Conservation (phyloP, 2,888 invertebrate genomes). For the Cantharis nigra region DNA sequence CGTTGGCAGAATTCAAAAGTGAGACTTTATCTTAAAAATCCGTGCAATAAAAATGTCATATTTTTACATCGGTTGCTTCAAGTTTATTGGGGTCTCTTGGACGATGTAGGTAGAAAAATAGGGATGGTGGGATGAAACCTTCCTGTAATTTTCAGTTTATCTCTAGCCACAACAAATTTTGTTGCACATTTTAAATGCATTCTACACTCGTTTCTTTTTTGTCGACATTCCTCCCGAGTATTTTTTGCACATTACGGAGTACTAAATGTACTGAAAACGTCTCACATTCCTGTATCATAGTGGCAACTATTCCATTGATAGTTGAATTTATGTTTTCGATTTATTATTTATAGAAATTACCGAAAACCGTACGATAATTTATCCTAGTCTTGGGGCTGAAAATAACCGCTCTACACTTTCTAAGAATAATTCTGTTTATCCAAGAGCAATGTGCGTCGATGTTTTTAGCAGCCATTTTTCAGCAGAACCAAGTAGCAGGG, state of each 20-base stretch:
- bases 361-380: conserved; percentile 16
- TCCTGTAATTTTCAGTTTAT: background rate
- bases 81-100: background rate
- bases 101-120: background rate
- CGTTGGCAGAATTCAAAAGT: background rate
- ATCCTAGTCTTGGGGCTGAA: conserved; percentile 24
- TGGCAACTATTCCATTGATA: background rate
- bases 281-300: background rate
- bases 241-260: background rate
- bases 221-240: background rate
- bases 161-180: background rate
- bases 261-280: background rate
- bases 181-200: background rate
- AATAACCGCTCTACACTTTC: conserved; percentile 30
- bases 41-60: background rate
- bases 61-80: background rate
- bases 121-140: background rate
- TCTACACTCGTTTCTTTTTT: background rate
- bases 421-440: conserved; percentile 37
- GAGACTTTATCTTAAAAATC: background rate
- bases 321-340: background rate
- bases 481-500: background rate
- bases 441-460: conserved; percentile 32
- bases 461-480: conserved; percentile 11
- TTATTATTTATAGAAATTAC: background rate